Evolutionary conservation across 1,140 invertebrate species (phyloP).

Genomic region (Ostrea denselamellosa): DNA sequence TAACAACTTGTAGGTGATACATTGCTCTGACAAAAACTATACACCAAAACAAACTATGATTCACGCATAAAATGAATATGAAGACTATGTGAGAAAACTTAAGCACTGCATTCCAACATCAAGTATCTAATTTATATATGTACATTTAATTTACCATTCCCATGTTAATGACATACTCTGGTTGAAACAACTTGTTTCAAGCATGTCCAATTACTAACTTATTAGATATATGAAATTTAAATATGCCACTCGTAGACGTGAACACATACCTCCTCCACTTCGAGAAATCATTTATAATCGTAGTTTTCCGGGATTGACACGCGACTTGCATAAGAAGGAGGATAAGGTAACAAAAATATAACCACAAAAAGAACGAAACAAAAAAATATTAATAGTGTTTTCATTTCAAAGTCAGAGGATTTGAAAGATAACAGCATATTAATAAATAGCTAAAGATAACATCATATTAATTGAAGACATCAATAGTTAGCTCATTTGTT

Average conservation of each 20-base stretch:
- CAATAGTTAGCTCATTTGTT: not conserved
- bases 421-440: not conserved
- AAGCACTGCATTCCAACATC: not conserved
- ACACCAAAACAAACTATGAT: not conserved
- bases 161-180: not conserved
- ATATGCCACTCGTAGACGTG: not conserved
- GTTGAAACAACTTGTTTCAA: not conserved
- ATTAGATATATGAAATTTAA: not conserved
- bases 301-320: not conserved
- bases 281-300: not conserved
- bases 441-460: too few relatives aligned
- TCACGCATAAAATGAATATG: not conserved
- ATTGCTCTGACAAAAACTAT: too few relatives aligned
- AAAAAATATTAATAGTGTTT: too few relatives aligned
- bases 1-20: too few relatives aligned
- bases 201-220: not conserved
- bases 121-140: not conserved
- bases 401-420: not conserved
- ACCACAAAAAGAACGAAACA: not conserved
- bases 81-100: not conserved
- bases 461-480: not conserved
- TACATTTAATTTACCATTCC: not conserved
- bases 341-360: not conserved
- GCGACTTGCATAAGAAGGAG: not conserved
- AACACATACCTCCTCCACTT: not conserved